Conservation (phyloP, 2,113 vertebrate species). For the Rhegmatorhina hoffmannsi region DNA sequence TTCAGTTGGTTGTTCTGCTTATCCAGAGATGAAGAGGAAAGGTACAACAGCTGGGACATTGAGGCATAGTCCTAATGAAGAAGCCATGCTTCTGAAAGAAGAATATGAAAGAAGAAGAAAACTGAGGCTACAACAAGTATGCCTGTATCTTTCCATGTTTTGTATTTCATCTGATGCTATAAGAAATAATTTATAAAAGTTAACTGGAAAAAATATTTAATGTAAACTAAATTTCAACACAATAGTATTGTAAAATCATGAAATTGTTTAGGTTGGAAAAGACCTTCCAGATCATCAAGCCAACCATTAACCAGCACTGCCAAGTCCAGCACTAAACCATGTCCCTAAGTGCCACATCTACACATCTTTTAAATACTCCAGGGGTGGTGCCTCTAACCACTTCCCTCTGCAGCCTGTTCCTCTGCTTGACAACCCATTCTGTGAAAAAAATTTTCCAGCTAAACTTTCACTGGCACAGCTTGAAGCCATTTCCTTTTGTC, state of each 20-base stretch:
- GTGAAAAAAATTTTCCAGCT: not conserved
- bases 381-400: not conserved
- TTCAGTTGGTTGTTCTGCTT: not conserved
- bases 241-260: not conserved
- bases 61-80: conserved; percentile 91
- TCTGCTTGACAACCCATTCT: not conserved
- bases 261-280: not conserved
- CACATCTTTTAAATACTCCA: not conserved
- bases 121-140: conserved; percentile 90
- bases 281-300: fast-evolving
- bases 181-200: not conserved
- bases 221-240: not conserved
- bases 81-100: conserved; percentile 85
- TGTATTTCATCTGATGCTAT: not conserved
- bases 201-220: not conserved
- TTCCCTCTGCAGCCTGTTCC: not conserved
- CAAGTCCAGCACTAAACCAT: not conserved
- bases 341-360: not conserved
- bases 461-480: not conserved
- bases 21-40: conserved; percentile 84
- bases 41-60: conserved; percentile 66
- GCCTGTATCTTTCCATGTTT: not conserved
- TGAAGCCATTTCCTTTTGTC: not conserved
- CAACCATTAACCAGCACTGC: not conserved
- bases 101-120: conserved; percentile 89